These are phyloP conservation scores for Epicampocera succincta DNA, from an alignment of 2,888 invertebrate species.

Conservation along the genomic window DNA sequence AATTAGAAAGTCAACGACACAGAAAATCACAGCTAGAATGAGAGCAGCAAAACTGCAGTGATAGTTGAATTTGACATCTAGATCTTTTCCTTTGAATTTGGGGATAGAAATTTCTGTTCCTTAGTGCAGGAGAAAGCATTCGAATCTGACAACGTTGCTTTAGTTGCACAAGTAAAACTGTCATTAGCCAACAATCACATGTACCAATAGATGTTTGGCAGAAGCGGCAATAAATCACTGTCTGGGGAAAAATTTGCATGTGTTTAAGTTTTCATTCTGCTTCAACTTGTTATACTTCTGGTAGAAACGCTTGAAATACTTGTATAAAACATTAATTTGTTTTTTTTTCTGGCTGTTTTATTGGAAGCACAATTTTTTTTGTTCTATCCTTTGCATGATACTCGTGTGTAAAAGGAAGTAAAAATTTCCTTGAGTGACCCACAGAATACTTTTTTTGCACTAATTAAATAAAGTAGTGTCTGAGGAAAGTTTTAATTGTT, in stretches of 20 bases:
- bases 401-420: conserved; percentile 8
- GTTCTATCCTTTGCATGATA: neutral
- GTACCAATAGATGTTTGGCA: conserved; percentile 15
- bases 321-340: neutral
- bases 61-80: too few relatives aligned
- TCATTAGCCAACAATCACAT: conserved; percentile 2
- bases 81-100: too few relatives aligned
- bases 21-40: too few relatives aligned
- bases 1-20: too few relatives aligned
- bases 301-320: neutral
- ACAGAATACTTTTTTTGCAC: conserved; percentile 41
- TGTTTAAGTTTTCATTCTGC: conserved; percentile 11
- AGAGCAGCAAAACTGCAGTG: too few relatives aligned
- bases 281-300: conserved; percentile 25
- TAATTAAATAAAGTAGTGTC: conserved; percentile 54
- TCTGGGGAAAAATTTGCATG: conserved; percentile 63
- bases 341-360: conserved; percentile 6
- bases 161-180: neutral
- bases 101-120: too few relatives aligned
- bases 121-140: too few relatives aligned
- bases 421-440: conserved; percentile 50
- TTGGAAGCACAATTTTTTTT: conserved; percentile 1
- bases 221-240: conserved; percentile 62
- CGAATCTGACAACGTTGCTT: too few relatives aligned
- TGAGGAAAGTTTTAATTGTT: conserved; percentile 3